These are phyloP conservation scores for Trissoscelio sp. DNA, from an alignment of 2,888 invertebrate genomes.

Conservation along the genomic window DNA sequence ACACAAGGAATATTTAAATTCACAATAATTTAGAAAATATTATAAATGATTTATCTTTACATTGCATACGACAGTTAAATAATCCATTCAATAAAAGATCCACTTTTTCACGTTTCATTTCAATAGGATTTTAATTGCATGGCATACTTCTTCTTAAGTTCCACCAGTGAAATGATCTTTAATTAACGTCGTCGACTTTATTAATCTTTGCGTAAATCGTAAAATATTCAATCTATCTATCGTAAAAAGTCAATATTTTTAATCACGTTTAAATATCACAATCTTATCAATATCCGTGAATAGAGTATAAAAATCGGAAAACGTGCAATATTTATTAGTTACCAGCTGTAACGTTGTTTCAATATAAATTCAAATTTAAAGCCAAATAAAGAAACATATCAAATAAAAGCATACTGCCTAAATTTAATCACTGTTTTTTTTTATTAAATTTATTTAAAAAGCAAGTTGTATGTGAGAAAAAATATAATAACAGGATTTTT, in stretches of 20 bases:
- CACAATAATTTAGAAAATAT: too few relatives aligned
- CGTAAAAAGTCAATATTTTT: constrained; percentile 41
- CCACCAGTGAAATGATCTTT: constrained; percentile 30
- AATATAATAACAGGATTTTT: too few relatives aligned
- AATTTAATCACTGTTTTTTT: constrained; percentile 5
- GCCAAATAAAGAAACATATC: constrained; percentile 1
- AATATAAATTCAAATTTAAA: constrained; percentile 36
- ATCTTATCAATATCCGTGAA: constrained; percentile 20
- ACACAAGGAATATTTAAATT: too few relatives aligned
- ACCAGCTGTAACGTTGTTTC: constrained; percentile 6
- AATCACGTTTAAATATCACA: constrained; percentile 25
- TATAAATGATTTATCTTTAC: background rate
- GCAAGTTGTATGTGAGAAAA: too few relatives aligned
- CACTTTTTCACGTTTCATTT: constrained; percentile 32
- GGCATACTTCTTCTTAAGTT: constrained; percentile 28
- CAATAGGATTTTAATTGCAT: constrained; percentile 34
- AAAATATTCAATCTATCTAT: constrained; percentile 9
- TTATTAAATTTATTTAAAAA: background rate
- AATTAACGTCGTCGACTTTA: constrained; percentile 34
- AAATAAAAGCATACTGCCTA: background rate
- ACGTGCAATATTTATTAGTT: constrained; percentile 17
- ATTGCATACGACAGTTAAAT: constrained; percentile 2
- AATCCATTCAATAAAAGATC: constrained; percentile 5
- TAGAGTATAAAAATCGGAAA: constrained; percentile 21
- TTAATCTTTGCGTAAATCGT: constrained; percentile 14